Conservation (phyloP, 1,140 invertebrate genomes). For the Varroa destructor region DNA sequence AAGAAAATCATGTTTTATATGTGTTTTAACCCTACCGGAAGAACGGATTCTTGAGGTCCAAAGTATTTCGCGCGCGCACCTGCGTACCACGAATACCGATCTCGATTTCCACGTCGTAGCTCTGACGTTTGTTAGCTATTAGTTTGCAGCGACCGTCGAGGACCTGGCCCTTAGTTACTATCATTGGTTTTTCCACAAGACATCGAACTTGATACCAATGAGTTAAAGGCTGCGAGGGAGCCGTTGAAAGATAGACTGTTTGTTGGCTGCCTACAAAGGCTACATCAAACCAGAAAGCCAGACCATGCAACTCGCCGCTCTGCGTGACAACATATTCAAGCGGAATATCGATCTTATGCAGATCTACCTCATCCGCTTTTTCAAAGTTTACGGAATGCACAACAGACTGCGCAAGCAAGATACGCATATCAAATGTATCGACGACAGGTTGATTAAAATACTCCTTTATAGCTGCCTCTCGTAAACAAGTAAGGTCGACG, state of each 20-base stretch:
- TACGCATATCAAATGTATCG: slow-evolving; percentile 95
- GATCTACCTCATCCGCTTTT: slow-evolving; percentile 77
- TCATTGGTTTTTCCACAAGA: slow-evolving; percentile 77
- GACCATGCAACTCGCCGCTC: slow-evolving; percentile 84
- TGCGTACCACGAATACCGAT: slow-evolving; percentile 73
- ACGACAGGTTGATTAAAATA: slow-evolving; percentile 98
- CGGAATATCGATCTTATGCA: slow-evolving; percentile 89
- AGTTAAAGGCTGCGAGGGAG: slow-evolving; percentile 93
- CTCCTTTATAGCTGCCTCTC: slow-evolving; percentile 84
- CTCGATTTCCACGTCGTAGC: slow-evolving; percentile 97
- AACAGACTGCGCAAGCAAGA: slow-evolving; percentile 87
- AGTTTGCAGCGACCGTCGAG: slow-evolving; percentile 73
- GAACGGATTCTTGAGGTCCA: slow-evolving; percentile 98
- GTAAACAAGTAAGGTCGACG: slow-evolving; percentile 77
- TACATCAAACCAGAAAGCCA: slow-evolving; percentile 99
- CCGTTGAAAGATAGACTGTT: slow-evolving; percentile 92
- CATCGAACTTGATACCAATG: slow-evolving; percentile 99
- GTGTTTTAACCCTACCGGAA: slow-evolving; percentile 53
- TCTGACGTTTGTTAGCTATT: slow-evolving; percentile 88
- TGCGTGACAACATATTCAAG: slow-evolving; percentile 82
- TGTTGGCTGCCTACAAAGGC: slow-evolving; percentile 78
- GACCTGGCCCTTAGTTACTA: slow-evolving; percentile 84
- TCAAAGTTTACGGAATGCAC: slow-evolving; percentile 91
- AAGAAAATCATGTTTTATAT: slow-evolving; percentile 34
- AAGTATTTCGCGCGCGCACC: slow-evolving; percentile 64